Evolutionary conservation across 2,113 vertebrate species (phyloP).

Genomic region (Pelobates fuscus): DNA sequence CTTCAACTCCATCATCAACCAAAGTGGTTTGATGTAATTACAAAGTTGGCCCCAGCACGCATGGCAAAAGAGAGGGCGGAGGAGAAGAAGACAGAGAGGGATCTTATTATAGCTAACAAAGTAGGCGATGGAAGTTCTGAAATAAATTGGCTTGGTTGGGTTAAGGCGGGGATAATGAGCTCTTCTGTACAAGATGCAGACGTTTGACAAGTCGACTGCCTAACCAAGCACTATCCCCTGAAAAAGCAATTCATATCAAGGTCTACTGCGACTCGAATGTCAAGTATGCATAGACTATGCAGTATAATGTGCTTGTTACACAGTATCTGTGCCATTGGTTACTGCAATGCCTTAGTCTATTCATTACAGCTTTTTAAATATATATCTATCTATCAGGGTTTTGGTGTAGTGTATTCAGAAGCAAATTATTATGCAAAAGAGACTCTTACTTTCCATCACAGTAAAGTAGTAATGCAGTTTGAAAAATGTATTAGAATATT

Average conservation of each 20-base stretch:
- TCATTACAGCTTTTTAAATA: neutral
- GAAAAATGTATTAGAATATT: no score
- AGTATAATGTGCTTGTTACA: neutral
- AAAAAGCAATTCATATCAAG: constrained; percentile 25
- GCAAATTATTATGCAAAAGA: neutral
- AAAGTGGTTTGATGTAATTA: constrained; percentile 49
- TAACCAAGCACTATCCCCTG: constrained; percentile 41
- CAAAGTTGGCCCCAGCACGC: constrained; percentile 46
- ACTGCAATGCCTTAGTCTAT: neutral
- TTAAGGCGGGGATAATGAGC: constrained; percentile 52
- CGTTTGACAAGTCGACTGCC: constrained; percentile 43
- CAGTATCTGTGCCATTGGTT: neutral
- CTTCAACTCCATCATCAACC: constrained; percentile 48
- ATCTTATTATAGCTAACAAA: constrained; percentile 50
- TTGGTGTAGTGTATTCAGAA: neutral
- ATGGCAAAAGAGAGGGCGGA: constrained; percentile 47
- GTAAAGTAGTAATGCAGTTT: no score
- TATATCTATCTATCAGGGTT: neutral
- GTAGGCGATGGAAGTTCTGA: constrained; percentile 46
- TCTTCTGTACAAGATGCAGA: constrained; percentile 45
- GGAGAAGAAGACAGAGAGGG: constrained; percentile 42
- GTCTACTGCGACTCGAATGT: neutral
- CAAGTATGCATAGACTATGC: neutral
- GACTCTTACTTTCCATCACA: no score
- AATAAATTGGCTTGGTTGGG: constrained; percentile 52